Percentiles rank a stretch among this genome's conserved stretches.
Evolutionary conservation across 1,140 invertebrate genomes (phyloP).

Genomic region (Macrosteles quadrilineatus): DNA sequence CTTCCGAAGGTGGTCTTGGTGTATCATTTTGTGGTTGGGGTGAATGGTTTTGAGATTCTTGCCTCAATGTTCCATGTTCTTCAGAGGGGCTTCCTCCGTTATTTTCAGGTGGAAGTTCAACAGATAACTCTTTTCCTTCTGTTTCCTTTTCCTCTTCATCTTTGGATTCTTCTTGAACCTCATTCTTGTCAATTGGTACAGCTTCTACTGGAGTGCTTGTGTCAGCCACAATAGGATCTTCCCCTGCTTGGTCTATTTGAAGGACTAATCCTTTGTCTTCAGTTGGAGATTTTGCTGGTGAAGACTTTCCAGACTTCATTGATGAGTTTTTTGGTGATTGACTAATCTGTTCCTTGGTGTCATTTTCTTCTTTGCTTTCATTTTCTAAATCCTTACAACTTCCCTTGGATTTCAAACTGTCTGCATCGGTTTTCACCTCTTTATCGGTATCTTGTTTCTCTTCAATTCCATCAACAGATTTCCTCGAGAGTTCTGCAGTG

Average conservation of each 20-base stretch:
- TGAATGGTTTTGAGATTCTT: not conserved
- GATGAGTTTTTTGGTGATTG: too few relatives aligned
- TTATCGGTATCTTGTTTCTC: not conserved
- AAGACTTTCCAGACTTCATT: not conserved
- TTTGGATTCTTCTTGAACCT: not conserved
- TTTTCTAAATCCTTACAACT: not conserved
- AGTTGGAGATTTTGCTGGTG: not conserved
- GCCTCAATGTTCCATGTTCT: not conserved
- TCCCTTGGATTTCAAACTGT: not conserved
- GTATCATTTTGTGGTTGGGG: not conserved
- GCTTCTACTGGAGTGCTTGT: not conserved
- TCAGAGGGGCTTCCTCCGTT: not conserved
- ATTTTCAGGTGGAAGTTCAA: not conserved
- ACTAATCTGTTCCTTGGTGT: too few relatives aligned
- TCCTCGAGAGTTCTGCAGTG: not conserved
- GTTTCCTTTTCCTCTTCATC: slow-evolving; percentile 4
- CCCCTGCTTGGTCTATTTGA: not conserved
- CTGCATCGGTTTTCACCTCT: not conserved
- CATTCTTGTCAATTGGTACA: not conserved
- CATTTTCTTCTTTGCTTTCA: not conserved
- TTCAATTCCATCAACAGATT: slow-evolving; percentile 5
- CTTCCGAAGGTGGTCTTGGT: not conserved
- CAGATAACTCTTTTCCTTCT: not conserved
- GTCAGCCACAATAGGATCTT: not conserved
- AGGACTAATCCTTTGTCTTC: not conserved